phyloP scores from a whole-genome alignment of 2,113 vertebrate species.

The Hipposideros armiger region DNA sequence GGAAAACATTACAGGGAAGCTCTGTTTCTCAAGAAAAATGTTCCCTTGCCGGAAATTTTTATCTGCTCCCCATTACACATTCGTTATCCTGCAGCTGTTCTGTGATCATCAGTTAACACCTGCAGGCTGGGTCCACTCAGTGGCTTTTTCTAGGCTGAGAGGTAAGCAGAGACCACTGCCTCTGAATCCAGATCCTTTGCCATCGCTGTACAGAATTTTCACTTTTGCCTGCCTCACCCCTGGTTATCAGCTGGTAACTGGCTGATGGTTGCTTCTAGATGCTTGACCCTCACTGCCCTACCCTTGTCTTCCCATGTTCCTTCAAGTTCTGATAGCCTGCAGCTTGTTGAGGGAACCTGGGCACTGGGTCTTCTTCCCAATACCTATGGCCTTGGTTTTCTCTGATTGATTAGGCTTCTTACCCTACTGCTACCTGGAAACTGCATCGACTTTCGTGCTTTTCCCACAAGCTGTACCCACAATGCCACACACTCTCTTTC shows the following conservation, averaged over 20 bases:
- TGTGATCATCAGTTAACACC: background rate
- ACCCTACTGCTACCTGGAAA: background rate
- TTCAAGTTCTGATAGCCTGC: background rate
- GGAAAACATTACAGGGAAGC: background rate
- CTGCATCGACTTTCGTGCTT: background rate
- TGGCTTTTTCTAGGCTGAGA: background rate
- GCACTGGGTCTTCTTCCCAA: background rate
- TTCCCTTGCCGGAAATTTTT: background rate
- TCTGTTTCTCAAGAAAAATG: background rate
- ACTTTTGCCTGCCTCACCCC: background rate
- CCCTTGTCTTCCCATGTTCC: background rate
- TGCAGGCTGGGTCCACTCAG: background rate
- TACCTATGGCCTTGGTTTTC: background rate
- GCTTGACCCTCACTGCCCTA: background rate
- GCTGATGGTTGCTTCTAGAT: background rate
- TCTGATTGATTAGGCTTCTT: background rate
- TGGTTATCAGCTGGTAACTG: background rate
- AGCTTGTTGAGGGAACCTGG: background rate
- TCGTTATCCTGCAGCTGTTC: background rate
- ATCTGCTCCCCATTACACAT: background rate
- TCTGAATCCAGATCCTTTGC: background rate
- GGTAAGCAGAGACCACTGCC: constrained; percentile 8
- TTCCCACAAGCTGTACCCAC: background rate
- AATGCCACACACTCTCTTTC: background rate
- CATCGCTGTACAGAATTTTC: background rate